phyloP scores from a whole-genome alignment of 2,797 vertebrate species.

The Antennarius maculatus region DNA sequence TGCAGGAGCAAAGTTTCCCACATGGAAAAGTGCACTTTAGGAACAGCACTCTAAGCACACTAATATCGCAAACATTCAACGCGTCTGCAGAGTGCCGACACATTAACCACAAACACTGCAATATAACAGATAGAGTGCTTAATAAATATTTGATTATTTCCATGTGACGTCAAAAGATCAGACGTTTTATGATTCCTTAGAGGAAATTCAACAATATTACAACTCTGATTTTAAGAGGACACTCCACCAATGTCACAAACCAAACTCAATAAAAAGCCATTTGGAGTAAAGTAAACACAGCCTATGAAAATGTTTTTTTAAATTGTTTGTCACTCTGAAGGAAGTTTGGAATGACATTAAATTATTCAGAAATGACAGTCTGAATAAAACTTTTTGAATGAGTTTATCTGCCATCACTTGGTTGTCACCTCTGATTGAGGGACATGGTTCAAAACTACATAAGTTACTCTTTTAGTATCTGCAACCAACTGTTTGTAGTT shows the following conservation, averaged over 20 bases:
- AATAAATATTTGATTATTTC: background rate
- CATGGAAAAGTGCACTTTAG: conserved; percentile 45
- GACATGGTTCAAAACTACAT: background rate
- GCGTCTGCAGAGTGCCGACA: conserved; percentile 1
- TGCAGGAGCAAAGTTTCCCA: conserved; percentile 49
- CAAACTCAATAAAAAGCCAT: background rate
- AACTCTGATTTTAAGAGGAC: background rate
- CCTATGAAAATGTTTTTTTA: background rate
- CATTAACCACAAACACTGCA: conserved; percentile 1
- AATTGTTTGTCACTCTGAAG: background rate
- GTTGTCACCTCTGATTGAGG: background rate
- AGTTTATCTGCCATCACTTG: background rate
- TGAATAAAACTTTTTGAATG: background rate
- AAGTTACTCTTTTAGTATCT: background rate
- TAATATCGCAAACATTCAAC: conserved; percentile 20
- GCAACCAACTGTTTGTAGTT: background rate
- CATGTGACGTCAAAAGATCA: background rate
- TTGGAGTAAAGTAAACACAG: background rate
- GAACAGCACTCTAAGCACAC: conserved; percentile 25
- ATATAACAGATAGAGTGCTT: background rate
- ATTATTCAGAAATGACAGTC: background rate
- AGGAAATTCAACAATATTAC: background rate
- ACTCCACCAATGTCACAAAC: background rate
- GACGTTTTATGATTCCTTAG: background rate
- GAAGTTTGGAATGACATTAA: background rate